Conservation (phyloP, 2,113 vertebrate genomes). For the Ictalurus punctatus region DNA sequence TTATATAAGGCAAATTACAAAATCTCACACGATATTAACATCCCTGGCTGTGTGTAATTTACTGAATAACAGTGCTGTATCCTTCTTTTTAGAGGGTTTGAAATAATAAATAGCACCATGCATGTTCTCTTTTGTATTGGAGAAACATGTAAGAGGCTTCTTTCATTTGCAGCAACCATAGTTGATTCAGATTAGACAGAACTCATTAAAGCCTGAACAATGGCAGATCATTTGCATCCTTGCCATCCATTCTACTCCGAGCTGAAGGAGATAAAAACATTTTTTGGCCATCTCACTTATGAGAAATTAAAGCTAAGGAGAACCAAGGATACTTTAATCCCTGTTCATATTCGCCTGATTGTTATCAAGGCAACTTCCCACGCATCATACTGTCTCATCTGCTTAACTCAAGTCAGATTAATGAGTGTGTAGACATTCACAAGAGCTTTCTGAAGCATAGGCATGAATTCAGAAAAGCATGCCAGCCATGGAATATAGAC, state of each 20-base stretch:
- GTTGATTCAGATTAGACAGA: slow-evolving; percentile 36
- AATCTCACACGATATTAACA: slow-evolving; percentile 15
- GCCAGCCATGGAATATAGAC: neutral
- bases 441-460: neutral
- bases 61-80: neutral
- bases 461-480: neutral
- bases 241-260: slow-evolving; percentile 38
- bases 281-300: slow-evolving; percentile 56
- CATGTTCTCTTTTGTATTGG: slow-evolving; percentile 9
- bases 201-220: slow-evolving; percentile 54
- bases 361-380: neutral
- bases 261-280: slow-evolving; percentile 28
- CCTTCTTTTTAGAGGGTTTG: slow-evolving; percentile 22
- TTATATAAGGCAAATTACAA: no score
- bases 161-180: slow-evolving; percentile 30
- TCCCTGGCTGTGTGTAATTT: neutral
- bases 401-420: slow-evolving; percentile 25
- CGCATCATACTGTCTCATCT: neutral
- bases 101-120: slow-evolving; percentile 33
- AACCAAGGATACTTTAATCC: slow-evolving; percentile 8
- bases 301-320: slow-evolving; percentile 43
- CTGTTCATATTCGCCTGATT: neutral
- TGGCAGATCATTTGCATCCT: slow-evolving; percentile 44
- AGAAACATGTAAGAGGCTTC: slow-evolving; percentile 25
- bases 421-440: slow-evolving; percentile 6